phyloP scores from a whole-genome alignment of 2,797 vertebrate genomes.

The Phrynocephalus vlangalii region DNA sequence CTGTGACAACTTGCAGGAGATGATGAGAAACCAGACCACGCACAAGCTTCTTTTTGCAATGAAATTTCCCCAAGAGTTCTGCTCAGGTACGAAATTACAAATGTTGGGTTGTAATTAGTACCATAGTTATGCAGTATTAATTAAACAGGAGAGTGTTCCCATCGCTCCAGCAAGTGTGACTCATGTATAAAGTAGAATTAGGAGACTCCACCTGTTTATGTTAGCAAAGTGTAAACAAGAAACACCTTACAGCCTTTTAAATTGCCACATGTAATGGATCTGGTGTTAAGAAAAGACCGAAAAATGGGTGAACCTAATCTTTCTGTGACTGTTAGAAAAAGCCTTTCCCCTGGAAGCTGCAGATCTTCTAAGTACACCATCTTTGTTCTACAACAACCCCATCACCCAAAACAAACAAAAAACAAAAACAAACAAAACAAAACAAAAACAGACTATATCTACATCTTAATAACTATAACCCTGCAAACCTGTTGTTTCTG shows the following conservation, averaged over 20 bases:
- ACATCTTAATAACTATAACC: not conserved
- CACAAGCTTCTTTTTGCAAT: not conserved
- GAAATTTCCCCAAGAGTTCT: not conserved
- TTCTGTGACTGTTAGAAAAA: not conserved
- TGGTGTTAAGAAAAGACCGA: not conserved
- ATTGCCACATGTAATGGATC: not conserved
- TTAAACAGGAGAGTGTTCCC: not conserved
- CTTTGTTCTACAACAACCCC: not conserved
- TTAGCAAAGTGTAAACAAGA: not conserved
- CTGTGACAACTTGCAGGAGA: not conserved
- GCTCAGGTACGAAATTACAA: not conserved
- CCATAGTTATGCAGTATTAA: not conserved
- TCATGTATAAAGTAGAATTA: not conserved
- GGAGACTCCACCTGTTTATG: not conserved
- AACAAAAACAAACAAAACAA: not conserved
- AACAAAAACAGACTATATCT: no score
- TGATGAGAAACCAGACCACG: not conserved
- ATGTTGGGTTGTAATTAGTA: not conserved
- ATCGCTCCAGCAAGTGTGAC: not conserved
- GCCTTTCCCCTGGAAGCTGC: not conserved
- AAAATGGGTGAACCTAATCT: not conserved
- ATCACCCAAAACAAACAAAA: not conserved
- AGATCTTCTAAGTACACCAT: not conserved
- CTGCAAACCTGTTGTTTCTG: not conserved
- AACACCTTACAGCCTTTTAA: not conserved